Percentiles rank a stretch among this genome's conserved stretches.
Conservation (phyloP, 92 coral and sea anemone species). For the Phenganax subtilis region DNA sequence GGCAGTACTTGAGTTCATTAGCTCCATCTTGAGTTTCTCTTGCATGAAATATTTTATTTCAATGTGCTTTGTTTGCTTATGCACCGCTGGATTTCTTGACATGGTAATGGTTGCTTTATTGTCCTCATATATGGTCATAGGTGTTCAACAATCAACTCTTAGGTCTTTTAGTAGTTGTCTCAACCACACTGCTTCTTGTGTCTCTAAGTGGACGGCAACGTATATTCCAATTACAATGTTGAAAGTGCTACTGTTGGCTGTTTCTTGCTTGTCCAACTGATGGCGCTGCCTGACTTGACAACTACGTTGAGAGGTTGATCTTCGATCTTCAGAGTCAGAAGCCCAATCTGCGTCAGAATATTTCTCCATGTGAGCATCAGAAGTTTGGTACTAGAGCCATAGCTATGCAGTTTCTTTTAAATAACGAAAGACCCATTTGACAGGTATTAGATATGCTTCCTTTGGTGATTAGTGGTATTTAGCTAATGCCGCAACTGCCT, state of each 20-base stretch:
- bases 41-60: neutral
- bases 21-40: neutral
- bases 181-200: constrained; percentile 2
- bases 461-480: no score
- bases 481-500: constrained; percentile 21
- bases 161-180: neutral
- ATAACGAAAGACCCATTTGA: neutral
- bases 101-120: neutral
- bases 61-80: neutral
- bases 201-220: neutral
- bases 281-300: no score
- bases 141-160: neutral
- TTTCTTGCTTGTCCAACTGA: neutral
- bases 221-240: neutral
- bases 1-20: neutral
- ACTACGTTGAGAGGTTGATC: constrained; percentile 42
- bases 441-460: no score
- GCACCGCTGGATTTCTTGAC: neutral
- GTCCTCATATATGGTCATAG: neutral
- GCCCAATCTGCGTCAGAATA: constrained; percentile 56
- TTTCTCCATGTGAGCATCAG: constrained; percentile 40
- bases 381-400: neutral
- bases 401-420: constrained; percentile 9
- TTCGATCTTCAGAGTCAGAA: constrained; percentile 49
- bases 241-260: neutral